phyloP scores from a whole-genome alignment of 2,113 vertebrate genomes.

The Turdus rufiventris region DNA sequence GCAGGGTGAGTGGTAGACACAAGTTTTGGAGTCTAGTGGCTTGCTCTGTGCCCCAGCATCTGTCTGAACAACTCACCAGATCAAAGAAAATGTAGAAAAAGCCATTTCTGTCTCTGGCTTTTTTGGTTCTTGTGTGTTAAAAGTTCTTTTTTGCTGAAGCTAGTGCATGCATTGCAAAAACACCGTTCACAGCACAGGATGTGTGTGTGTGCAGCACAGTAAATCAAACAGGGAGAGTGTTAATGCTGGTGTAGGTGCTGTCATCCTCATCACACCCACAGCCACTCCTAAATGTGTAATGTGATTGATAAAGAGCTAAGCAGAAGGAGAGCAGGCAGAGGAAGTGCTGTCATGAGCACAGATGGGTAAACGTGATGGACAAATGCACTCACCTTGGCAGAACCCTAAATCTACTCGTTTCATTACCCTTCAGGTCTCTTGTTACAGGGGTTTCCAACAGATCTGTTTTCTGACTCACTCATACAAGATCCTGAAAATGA shows the following conservation, averaged over 20 bases:
- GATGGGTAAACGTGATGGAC: not conserved
- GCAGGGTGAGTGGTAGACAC: no score
- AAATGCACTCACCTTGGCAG: not conserved
- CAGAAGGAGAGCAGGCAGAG: not conserved
- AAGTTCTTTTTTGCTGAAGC: not conserved
- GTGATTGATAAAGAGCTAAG: not conserved
- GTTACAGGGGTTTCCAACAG: not conserved
- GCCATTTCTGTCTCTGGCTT: not conserved
- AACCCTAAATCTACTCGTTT: not conserved
- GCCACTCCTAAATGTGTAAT: not conserved
- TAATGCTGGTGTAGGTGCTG: not conserved
- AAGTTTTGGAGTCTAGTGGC: not conserved
- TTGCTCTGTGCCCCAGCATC: not conserved
- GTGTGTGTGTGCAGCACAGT: accelerated
- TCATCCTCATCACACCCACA: not conserved
- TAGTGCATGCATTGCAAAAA: not conserved
- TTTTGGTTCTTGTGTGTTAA: not conserved
- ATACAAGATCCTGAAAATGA: not conserved
- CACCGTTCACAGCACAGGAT: accelerated
- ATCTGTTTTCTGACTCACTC: not conserved
- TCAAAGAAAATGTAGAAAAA: not conserved
- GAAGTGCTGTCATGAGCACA: not conserved
- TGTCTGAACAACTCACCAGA: not conserved
- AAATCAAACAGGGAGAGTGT: not conserved
- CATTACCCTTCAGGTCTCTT: not conserved